Evolutionary conservation across 2,888 invertebrate species (phyloP).

Genomic region (Muscina levida): DNA sequence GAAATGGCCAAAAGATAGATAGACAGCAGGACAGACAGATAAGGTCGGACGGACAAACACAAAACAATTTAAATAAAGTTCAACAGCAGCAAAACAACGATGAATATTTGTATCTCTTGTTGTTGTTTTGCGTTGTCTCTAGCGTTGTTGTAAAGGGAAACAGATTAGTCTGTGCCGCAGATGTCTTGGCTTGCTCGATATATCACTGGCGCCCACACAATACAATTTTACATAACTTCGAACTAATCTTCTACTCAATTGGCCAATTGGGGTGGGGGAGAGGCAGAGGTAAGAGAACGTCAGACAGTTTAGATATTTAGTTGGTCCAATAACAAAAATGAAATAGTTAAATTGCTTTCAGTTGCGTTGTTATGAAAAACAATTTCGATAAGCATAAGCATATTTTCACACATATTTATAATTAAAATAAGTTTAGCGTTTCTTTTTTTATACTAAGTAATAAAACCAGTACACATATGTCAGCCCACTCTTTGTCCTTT

Average conservation of each 20-base stretch:
- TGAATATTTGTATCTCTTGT: not conserved
- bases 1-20: conserved; percentile 34
- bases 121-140: not conserved
- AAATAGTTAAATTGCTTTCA: too few species aligned
- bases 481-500: too few species aligned
- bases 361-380: too few species aligned
- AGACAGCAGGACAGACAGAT: not conserved
- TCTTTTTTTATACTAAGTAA: too few species aligned
- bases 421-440: too few species aligned
- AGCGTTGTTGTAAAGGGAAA: not conserved
- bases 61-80: conserved; percentile 57
- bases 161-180: conserved; percentile 13
- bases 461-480: too few species aligned
- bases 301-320: too few species aligned
- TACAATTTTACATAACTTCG: conserved; percentile 33
- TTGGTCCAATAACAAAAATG: too few species aligned
- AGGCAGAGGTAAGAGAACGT: too few species aligned
- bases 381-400: too few species aligned
- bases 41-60: conserved; percentile 9
- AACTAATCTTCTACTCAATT: not conserved
- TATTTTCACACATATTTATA: too few species aligned
- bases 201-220: conserved; percentile 34
- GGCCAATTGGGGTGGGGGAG: not conserved
- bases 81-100: conserved; percentile 35
- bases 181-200: conserved; percentile 12